Evolutionary conservation across 2,113 vertebrate species (phyloP).

Genomic region (Pandion haliaetus): DNA sequence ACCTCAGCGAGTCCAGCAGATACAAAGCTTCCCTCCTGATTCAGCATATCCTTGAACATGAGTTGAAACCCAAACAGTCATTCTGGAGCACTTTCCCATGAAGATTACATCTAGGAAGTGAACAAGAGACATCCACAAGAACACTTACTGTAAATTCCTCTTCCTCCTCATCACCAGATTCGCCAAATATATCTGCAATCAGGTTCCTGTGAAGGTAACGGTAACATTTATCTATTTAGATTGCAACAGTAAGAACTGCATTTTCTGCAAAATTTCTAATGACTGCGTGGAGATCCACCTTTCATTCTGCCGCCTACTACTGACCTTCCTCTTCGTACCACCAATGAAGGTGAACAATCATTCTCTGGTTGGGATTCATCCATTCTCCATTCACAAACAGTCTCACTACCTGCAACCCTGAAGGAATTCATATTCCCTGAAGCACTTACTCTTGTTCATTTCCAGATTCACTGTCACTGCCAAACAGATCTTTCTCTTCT

Average conservation of each 20-base stretch:
- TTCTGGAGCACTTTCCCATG: background rate
- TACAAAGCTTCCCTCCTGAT: background rate
- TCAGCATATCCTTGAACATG: background rate
- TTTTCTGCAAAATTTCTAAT: background rate
- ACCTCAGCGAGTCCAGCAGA: background rate
- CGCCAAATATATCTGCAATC: constrained; percentile 98
- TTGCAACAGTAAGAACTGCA: background rate
- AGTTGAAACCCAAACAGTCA: background rate
- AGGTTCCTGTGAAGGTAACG: constrained; percentile 83
- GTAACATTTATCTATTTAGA: background rate
- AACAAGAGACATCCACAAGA: background rate
- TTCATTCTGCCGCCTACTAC: background rate
- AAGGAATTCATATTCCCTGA: background rate
- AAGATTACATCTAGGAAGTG: background rate
- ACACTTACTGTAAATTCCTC: constrained; percentile 94
- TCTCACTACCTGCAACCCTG: background rate
- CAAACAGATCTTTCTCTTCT: constrained; percentile 91
- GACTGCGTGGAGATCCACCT: background rate
- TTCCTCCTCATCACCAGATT: constrained; percentile 96
- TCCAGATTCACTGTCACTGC: constrained; percentile 94
- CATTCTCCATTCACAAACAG: background rate
- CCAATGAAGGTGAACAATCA: background rate
- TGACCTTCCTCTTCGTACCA: background rate
- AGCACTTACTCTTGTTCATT: constrained; percentile 93
- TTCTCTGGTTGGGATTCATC: background rate